Conservation (phyloP, 2,113 vertebrate genomes). For the Phoenicopterus ruber region DNA sequence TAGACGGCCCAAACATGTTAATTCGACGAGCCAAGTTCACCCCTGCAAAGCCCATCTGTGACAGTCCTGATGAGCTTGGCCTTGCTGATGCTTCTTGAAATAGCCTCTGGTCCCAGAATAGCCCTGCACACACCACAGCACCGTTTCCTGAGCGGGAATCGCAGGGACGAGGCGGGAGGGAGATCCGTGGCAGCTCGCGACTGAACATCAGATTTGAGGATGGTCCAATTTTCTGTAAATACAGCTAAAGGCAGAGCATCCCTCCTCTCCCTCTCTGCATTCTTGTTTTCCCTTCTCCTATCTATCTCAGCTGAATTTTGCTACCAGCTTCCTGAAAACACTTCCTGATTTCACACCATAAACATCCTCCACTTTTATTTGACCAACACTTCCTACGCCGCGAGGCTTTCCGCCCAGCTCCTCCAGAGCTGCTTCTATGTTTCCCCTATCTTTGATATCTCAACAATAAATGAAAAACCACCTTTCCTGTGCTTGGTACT, state of each 20-base stretch:
- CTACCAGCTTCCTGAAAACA: slow-evolving; percentile 35
- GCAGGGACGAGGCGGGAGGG: fast-evolving
- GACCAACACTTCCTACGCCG: background rate
- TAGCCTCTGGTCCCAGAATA: background rate
- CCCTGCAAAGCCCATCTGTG: background rate
- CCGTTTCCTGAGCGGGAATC: background rate
- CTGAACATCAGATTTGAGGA: background rate
- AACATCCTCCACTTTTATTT: slow-evolving; percentile 59
- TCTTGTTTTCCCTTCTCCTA: slow-evolving; percentile 18
- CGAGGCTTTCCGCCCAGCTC: background rate
- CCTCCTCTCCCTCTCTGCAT: background rate
- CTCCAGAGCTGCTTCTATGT: background rate
- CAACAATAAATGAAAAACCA: background rate
- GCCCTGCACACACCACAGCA: background rate
- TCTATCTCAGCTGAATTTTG: slow-evolving; percentile 37
- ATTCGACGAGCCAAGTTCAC: background rate
- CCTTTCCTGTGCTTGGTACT: background rate
- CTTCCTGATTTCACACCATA: slow-evolving; percentile 55
- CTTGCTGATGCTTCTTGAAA: background rate
- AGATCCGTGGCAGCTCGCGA: background rate
- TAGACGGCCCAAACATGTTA: background rate
- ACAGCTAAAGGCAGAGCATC: background rate
- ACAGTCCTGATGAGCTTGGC: background rate
- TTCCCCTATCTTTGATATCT: slow-evolving; percentile 33
- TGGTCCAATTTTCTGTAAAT: slow-evolving; percentile 14